Percentiles rank a stretch among this genome's conserved stretches.
Evolutionary conservation across 1,140 invertebrate species (phyloP).

Genomic region (Trichonephila inaurata): DNA sequence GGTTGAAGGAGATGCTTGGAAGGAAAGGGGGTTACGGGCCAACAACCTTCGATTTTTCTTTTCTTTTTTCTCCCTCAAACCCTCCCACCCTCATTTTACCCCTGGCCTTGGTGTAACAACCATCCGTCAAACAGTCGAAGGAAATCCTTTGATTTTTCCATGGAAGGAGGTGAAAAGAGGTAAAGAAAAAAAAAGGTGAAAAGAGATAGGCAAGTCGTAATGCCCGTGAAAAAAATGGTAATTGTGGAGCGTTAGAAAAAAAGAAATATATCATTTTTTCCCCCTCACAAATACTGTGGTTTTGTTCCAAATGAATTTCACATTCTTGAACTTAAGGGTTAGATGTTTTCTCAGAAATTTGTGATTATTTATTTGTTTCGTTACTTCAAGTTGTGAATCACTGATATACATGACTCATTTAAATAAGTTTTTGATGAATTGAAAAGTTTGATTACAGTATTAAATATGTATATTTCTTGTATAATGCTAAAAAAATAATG

Average conservation of each 20-base stretch:
- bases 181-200: background rate
- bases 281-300: background rate
- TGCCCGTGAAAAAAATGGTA: background rate
- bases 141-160: constrained; percentile 39
- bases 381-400: too few relatives aligned
- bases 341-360: too few relatives aligned
- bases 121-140: constrained; percentile 49
- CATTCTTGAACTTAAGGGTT: too few relatives aligned
- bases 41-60: constrained; percentile 53
- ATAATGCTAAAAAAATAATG: too few relatives aligned
- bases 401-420: too few relatives aligned
- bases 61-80: background rate
- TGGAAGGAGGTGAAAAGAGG: background rate
- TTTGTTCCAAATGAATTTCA: background rate
- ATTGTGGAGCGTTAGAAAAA: background rate
- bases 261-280: constrained; percentile 8
- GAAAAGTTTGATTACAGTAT: too few relatives aligned
- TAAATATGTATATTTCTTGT: too few relatives aligned
- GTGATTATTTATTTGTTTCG: too few relatives aligned
- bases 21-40: constrained; percentile 5
- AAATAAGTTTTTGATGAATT: too few relatives aligned
- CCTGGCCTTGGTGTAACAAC: background rate
- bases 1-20: constrained; percentile 1
- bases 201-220: constrained; percentile 8
- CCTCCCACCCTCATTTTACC: background rate